Evolutionary conservation across 2,797 vertebrate genomes (phyloP), one percentile per base, ranked within the genome.

Genomic region (Bradypus variegatus): DNA sequence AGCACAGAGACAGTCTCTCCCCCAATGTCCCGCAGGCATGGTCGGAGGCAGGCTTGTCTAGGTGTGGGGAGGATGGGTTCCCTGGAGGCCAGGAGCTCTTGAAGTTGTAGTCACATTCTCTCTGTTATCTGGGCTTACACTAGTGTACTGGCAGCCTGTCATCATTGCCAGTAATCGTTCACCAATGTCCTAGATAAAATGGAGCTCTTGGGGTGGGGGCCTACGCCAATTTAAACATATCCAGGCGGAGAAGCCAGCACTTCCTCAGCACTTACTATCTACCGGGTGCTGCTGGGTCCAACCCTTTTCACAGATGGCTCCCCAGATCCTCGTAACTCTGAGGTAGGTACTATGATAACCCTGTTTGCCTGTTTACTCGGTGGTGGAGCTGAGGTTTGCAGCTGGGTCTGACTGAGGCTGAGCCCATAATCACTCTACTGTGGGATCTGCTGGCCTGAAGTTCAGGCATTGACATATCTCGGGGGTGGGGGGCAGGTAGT

Each of bases 241-340:
- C 36, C 27, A 18, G 53, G 27, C 12, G 41, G 29, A 65, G 23
- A 36, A 25, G 19, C 45, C 15, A 25, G 33, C 23, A 2, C 2
- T 1, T 27, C 70, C 67, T 21, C n/a, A 69, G 29, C n/a, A 6
- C 50, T 76, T 36, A 9, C 15, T 78, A 0, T 29, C 25, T 31
- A 33, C 60, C 3, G 12, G n/a, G n/a, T 23, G 45, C 64, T 23
- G n/a, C 64, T 27, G 78, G 31, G 55, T 25, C 45, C 41, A 62
- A 23, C 13, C 27, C 16, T 21, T 5, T 16, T 36, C 15, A 15
- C 2, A 7, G 48, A 3, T 50, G 38, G 77, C 69, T 41, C 48
- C 1, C 6, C 55, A 33, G 62, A 2, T 41, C 36, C 33, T 48
- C n/a, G 29, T 14, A n/a, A 3, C 21, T 21, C 72, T 55, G 1